Evolutionary conservation across 1,140 invertebrate genomes (phyloP), one percentile per base, ranked within the genome.

Genomic region (Chymomyza costata): DNA sequence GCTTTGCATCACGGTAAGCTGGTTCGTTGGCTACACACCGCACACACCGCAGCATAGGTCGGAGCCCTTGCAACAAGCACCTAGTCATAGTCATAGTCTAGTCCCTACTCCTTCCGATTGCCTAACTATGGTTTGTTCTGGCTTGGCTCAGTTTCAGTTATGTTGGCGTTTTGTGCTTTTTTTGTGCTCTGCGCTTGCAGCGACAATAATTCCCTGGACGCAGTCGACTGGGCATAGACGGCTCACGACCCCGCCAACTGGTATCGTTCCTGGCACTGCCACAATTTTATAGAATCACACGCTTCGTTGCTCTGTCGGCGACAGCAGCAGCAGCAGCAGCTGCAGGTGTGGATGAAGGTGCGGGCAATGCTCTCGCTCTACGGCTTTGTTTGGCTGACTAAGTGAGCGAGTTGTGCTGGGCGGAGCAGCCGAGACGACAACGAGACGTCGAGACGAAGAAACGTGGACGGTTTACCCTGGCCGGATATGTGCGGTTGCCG

Each of bases 201-300:
- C 63, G 63, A 66, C 53, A 66, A 66, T 66, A 59, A 63, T 66
- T 66, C 63, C 59, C 63, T 46, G 46, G 44, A 51, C 57, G 46
- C 28, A 41, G 15, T 17, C 21, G n/a, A 31, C 17, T 18, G 31
- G 3, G 21, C 21, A 25, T 5, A 25, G 8, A 8, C 21, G n/a
- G 1, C 25, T 14, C 10, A 5, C 28, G 11, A n/a, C n/a, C n/a
- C n/a, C n/a, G n/a, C n/a, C n/a, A n/a, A n/a, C n/a, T n/a, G n/a
- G n/a, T n/a, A n/a, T n/a, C n/a, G n/a, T n/a, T 8, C 30, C 45
- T 15, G 8, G 6, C 25, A 56, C 21, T 37, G 19, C 66, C 46
- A 56, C 54, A 65, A 65, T 71, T 71, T 78, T 80, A 78, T 80
- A 65, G 73, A 71, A 78, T 78, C 73, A 68, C 73, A 73, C 73